Evolutionary conservation across 2,888 invertebrate genomes (phyloP).

Genomic region (Drosophila aldrichi): DNA sequence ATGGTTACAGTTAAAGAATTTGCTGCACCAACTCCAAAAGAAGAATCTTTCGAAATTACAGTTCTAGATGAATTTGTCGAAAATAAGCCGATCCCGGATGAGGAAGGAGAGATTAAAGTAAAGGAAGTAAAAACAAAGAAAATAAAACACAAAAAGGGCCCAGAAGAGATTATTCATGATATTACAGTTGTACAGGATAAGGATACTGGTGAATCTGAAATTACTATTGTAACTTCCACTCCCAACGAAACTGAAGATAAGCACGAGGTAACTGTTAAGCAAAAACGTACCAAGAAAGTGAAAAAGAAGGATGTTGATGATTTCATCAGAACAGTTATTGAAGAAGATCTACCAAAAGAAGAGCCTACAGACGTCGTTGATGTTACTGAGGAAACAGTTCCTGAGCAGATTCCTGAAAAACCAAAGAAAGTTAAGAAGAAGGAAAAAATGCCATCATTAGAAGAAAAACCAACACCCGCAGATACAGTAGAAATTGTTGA

Average conservation of each 20-base stretch:
- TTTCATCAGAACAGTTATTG: slow-evolving; percentile 76
- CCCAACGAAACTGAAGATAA: slow-evolving; percentile 44
- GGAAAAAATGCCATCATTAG: slow-evolving; percentile 50
- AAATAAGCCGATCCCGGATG: slow-evolving; percentile 74
- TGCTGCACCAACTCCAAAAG: slow-evolving; percentile 45
- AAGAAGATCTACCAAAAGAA: slow-evolving; percentile 77
- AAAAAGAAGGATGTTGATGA: slow-evolving; percentile 77
- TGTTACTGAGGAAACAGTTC: slow-evolving; percentile 64
- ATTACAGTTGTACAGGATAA: slow-evolving; percentile 85
- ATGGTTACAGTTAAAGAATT: slow-evolving; percentile 62
- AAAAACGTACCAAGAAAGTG: slow-evolving; percentile 72
- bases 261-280: slow-evolving; percentile 54
- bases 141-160: slow-evolving; percentile 84
- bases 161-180: slow-evolving; percentile 84
- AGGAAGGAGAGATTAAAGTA: slow-evolving; percentile 82
- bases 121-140: slow-evolving; percentile 83
- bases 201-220: slow-evolving; percentile 83
- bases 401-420: slow-evolving; percentile 65
- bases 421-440: slow-evolving; percentile 64
- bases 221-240: slow-evolving; percentile 77
- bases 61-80: slow-evolving; percentile 79
- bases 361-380: slow-evolving; percentile 71
- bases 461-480: slow-evolving; percentile 19
- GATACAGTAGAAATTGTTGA: slow-evolving; percentile 64
- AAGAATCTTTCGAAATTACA: slow-evolving; percentile 59